These are phyloP conservation scores for Pangasius macronema DNA, from an alignment of 2,797 vertebrate species.

Conservation along the genomic window DNA sequence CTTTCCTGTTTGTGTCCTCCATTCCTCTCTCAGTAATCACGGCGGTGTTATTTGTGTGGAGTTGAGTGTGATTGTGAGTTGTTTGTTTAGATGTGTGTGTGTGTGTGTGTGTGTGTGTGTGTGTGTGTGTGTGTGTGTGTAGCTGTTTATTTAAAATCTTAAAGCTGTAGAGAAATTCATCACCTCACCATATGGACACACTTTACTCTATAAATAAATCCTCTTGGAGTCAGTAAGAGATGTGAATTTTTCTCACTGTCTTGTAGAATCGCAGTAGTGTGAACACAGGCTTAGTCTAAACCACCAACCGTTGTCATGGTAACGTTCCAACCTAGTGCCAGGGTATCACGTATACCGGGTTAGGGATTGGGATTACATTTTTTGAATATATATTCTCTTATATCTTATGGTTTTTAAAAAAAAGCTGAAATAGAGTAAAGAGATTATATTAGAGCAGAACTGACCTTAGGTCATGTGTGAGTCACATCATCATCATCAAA, in stretches of 20 bases:
- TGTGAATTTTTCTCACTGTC: not conserved
- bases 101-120: not conserved
- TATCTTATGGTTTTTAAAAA: no score
- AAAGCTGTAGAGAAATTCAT: not conserved
- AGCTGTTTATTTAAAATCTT: not conserved
- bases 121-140: conserved; percentile 2
- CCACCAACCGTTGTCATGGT: not conserved
- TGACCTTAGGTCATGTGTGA: no score
- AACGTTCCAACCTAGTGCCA: not conserved
- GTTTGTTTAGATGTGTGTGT: conserved; percentile 14
- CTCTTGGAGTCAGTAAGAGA: not conserved
- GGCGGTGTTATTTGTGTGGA: conserved; percentile 10
- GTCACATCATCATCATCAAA: no score
- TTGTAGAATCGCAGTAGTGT: not conserved
- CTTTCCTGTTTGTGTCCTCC: conserved; percentile 3
- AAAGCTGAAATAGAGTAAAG: no score
- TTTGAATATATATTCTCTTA: not conserved
- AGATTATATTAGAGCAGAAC: no score
- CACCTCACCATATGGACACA: not conserved
- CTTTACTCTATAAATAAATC: conserved; percentile 14
- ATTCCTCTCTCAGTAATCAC: not conserved
- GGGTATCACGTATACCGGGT: not conserved
- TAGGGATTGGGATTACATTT: not conserved
- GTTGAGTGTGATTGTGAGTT: conserved; percentile 3
- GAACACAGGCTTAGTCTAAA: not conserved